Percentiles rank a stretch among this genome's conserved stretches.
Evolutionary conservation across 2,888 invertebrate genomes (phyloP).

Genomic region (Rhamnusium bicolor): DNA sequence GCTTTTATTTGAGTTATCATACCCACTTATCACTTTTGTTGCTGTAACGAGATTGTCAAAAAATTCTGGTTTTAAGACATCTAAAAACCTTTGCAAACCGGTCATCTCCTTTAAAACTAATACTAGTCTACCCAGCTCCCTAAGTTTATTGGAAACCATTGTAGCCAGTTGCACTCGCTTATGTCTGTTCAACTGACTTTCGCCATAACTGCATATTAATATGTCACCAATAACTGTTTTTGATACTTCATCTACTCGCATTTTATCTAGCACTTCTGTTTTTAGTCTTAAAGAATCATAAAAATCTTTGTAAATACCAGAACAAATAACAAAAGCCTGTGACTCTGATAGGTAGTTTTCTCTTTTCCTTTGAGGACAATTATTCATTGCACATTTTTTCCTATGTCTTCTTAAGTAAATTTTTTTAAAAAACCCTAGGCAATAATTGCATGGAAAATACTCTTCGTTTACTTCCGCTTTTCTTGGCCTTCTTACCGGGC

Average conservation of each 20-base stretch:
- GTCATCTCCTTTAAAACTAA: slow-evolving; percentile 31
- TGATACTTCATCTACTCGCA: slow-evolving; percentile 43
- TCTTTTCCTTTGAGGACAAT: not conserved
- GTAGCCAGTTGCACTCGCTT: slow-evolving; percentile 35
- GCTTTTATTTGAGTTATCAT: slow-evolving; percentile 17
- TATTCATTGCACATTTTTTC: slow-evolving; percentile 12
- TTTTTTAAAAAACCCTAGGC: not conserved
- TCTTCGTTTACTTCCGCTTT: not conserved
- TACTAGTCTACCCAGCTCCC: slow-evolving; percentile 38
- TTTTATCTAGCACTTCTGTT: slow-evolving; percentile 40
- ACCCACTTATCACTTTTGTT: slow-evolving; percentile 46
- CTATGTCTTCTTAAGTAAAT: not conserved
- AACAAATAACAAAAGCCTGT: slow-evolving; percentile 15
- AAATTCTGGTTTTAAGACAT: slow-evolving; percentile 41
- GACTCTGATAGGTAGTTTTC: slow-evolving; percentile 11
- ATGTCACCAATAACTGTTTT: slow-evolving; percentile 36
- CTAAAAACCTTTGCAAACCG: slow-evolving; percentile 11
- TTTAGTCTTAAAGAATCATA: slow-evolving; percentile 22
- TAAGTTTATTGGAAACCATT: slow-evolving; percentile 43
- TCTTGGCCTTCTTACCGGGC: slow-evolving; percentile 19
- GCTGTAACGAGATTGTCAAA: slow-evolving; percentile 47
- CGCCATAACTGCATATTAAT: slow-evolving; percentile 43
- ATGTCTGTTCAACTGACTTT: slow-evolving; percentile 42
- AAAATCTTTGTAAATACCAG: slow-evolving; percentile 15
- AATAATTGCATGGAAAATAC: slow-evolving; percentile 7